Evolutionary conservation across 2,888 invertebrate species (phyloP), one percentile per base, ranked within the genome.

Genomic region (Phalera bucephala): DNA sequence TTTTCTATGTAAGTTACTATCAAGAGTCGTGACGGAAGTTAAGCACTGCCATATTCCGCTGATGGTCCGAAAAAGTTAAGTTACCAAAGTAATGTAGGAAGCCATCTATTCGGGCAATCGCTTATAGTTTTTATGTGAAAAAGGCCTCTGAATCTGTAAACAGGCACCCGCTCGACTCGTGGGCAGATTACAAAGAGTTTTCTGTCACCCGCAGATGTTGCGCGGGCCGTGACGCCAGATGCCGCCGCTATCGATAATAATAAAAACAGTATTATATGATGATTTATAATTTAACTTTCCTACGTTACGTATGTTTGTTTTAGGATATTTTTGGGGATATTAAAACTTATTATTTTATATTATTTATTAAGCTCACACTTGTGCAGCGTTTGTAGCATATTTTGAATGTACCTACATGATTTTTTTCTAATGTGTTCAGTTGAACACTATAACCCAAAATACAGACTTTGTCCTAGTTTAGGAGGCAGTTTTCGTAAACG

Each of bases 91-190:
- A 41, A 46, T 50, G 37, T 38, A 26, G 41, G 36, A 49, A 52
- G 28, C 37, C 56, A 65, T 63, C 54, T 61, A 55, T 64, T 57
- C 40, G 52, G 50, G 48, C 52, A 49, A 69, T 57, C 53, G 50
- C 54, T 53, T 54, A 44, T 45, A 63, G 54, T 63, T 68, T 74
- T 73, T 59, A 54, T 56, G 57, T 43, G 52, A 55, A 59, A 64
- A 66, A 60, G 52, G 58, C 64, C 59, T 50, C 64, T 66, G 74
- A 75, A 78, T 76, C 58, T 49, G 59, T 74, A 73, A 74, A 68
- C 63, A 69, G 72, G 57, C 63, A 60, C 70, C 67, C 60, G 55
- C 34, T 45, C 45, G 58, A 37, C 33, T 46, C 49, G 59, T 52
- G 49, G 46, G 41, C 42, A 48, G 54, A 62, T 57, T 65, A 64